Conservation (phyloP, 2,113 vertebrate genomes). For the Holacanthus passer region DNA sequence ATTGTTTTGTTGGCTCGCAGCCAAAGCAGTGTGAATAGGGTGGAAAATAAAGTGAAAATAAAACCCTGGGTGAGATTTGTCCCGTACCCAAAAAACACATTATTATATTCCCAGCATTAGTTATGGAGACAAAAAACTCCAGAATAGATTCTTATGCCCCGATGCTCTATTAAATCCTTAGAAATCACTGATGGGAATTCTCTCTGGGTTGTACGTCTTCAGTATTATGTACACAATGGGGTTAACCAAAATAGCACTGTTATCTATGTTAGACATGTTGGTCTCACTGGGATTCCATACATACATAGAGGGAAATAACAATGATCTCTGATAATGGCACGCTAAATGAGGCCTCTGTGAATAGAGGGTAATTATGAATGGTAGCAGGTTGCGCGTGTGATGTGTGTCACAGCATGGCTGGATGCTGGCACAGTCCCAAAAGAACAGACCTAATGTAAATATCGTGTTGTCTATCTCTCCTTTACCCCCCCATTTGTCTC, state of each 20-base stretch:
- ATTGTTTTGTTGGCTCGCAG: conserved; percentile 18
- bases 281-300: conserved; percentile 74
- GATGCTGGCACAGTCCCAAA: conserved; percentile 69
- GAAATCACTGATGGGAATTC: conserved; percentile 74
- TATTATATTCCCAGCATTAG: conserved; percentile 24
- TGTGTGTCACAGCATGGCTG: conserved; percentile 71
- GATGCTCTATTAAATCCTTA: conserved; percentile 66
- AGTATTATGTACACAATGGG: conserved; percentile 77
- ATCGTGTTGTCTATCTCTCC: conserved; percentile 59
- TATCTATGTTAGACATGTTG: conserved; percentile 73
- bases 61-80: conserved; percentile 16
- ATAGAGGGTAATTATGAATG: conserved; percentile 78
- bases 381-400: conserved; percentile 73
- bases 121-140: conserved; percentile 31
- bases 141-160: conserved; percentile 42
- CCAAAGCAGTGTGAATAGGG: conserved; percentile 1
- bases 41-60: conserved; percentile 28
- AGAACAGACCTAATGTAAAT: conserved; percentile 74
- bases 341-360: conserved; percentile 77
- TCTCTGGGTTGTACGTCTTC: conserved; percentile 58
- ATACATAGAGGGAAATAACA: conserved; percentile 76
- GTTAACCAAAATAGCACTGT: conserved; percentile 77
- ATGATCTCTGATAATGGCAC: conserved; percentile 79
- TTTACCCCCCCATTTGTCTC: conserved; percentile 22
- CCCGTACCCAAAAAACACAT: not conserved